Evolutionary conservation across 2,888 invertebrate species (phyloP), one percentile per base, ranked within the genome.

Genomic region (Macroteleia sp.): DNA sequence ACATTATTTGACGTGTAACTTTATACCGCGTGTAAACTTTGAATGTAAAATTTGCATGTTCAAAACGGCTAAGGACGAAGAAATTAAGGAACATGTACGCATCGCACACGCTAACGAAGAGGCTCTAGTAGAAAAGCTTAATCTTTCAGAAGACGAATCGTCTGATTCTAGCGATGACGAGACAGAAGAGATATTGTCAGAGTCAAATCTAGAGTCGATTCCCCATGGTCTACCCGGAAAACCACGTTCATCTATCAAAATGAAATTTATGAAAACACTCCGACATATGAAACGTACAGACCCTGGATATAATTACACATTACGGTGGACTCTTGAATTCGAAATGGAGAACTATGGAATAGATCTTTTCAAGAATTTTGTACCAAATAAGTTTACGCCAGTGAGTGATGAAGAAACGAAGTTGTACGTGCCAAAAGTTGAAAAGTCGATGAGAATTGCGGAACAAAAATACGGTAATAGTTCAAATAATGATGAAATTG

Each of bases 401-500:
- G 81, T 95, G 20, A 78, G 89, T 10, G 86, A 90, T n/a, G 85
- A 90, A 0, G 88, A 92, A 19, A 69, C 92, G 3, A 71, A 77
- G 0, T 83, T 91, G 20, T 95, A 94, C 86, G 84, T 94, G 76
- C 95, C 95, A 1, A 85, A 90, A 20, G 52, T 92, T 32, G 90
- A 92, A 66, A 86, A 92, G 77, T 95, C 95, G 0, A 94, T 95
- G 88, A 62, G 77, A 19, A 81, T 83, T 0, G 85, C 83, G 28
- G 81, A 41, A 28, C 61, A 80, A 22, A 70, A 66, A 3, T 59
- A 74, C 59, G 52, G 46, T 8, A 16, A 19, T 4, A 20, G 75
- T 42, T 56, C 52, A n/a, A 10, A 48, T 10, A 62, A 46, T n/a
- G 34, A 41, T 10, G 83, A 89, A 16, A 77, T 86, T 25, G 77